Evolutionary conservation across 2,888 invertebrate species (phyloP), one percentile per base, ranked within the genome.

Genomic region (Nephrotoma flavescens): DNA sequence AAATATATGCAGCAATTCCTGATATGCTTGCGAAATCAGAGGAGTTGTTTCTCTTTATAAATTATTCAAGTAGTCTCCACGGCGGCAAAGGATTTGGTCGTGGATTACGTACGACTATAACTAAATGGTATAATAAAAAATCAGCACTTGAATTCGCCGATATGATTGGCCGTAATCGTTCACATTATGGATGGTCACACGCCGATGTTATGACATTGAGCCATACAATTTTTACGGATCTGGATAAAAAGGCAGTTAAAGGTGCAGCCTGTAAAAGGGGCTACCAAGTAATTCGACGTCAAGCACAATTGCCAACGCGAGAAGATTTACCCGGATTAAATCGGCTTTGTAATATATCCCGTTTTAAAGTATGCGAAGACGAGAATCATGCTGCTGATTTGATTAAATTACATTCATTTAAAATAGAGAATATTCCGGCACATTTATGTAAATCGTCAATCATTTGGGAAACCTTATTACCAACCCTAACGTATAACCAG

Each of bases 21-120:
- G 86, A 86, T 12, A 31, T 86, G 41, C 57, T 86, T 12, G 0
- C 15, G 42, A 12, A 31, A n/a, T 6, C 52, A 19, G n/a, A 86
- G 41, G 86, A 86, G 42, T 42, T 86, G n/a, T 86, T 86, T 57
- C 41, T 86, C 4, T 86, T 86, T 42, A 57, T 86, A 6, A 4
- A 86, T 31, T 19, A 86, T 86, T 52, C 41, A 42, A 41, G 41
- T 86, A 44, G 52, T 41, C 11, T 86, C 2, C 31, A 57, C 12
- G 15, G n/a, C 2, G 52, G 41, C 6, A 86, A 86, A 86, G 86
- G 86, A 5, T 86, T 86, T 57, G 86, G 86, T 42, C 86, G 52
- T 57, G 86, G 86, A 4, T 41, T 86, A 31, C 52, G 57, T 42
- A 15, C 7, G n/a, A 57, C 57, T 11, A 57, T 86, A 6, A 42